Evolutionary conservation across 2,888 invertebrate species (phyloP), one percentile per base, ranked within the genome.

Genomic region (Drosophila suboccidentalis): DNA sequence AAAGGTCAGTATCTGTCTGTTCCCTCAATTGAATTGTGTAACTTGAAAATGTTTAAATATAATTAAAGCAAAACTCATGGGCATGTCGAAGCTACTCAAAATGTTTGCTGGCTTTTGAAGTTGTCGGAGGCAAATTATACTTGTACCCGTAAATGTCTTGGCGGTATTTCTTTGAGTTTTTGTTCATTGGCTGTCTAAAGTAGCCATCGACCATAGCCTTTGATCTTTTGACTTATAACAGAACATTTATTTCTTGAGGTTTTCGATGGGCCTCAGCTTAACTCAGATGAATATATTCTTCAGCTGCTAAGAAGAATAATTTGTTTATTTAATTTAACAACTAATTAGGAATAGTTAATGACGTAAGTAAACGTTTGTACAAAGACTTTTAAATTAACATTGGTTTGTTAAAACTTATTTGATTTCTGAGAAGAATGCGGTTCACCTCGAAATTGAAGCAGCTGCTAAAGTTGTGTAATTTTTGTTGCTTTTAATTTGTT

Each of bases 11-110:
- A 36, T 36, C 55, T 64, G 39, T 36, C 55, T 64, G 54, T 36
- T 58, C 15, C n/a, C 41, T 72, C 78, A 71, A 80, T 78, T 80
- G 73, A 83, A 72, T 89, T 84, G 87, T 83, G 84, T 74, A 71
- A 82, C 64, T 82, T 82, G 70, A 70, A 81, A 64, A 70, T 74
- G 67, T 71, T 71, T 26, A 80, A 78, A 70, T 60, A 44, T 68
- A 81, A 73, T 82, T 82, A 77, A 82, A 69, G 53, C 60, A 49
- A 57, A 64, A 22, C 63, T 51, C 57, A 68, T 61, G 70, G 78
- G 78, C 70, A 58, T 53, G 46, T 39, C 54, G 67, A 57, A 75
- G 75, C 58, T 63, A 47, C 69, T 66, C 61, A 65, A 66, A 60
- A 74, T 77, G 72, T 63, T 71, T 39, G 75, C 43, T 70, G 55